Percentiles rank a stretch among this genome's conserved stretches.
Evolutionary conservation across 2,797 vertebrate genomes (phyloP).

Genomic region (Poecilia gillii): DNA sequence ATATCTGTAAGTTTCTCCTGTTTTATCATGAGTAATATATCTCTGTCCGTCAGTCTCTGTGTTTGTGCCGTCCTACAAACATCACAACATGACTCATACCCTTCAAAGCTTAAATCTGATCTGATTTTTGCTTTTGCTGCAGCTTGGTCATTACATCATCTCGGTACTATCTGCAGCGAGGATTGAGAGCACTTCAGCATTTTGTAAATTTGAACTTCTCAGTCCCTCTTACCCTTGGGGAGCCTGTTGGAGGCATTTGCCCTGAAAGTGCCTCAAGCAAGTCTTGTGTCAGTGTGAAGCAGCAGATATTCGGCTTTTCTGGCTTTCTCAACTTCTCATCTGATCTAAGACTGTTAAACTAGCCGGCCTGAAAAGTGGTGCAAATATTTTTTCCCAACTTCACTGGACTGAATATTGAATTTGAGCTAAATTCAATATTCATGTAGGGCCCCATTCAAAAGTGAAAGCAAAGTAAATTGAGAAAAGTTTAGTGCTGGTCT

Average conservation of each 20-base stretch:
- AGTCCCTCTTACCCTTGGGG: background rate
- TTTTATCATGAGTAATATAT: background rate
- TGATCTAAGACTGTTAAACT: background rate
- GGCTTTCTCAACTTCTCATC: background rate
- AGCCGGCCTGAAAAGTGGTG: background rate
- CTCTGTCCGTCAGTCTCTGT: background rate
- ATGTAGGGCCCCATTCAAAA: background rate
- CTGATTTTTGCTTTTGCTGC: conserved; percentile 5
- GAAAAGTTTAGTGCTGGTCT: conserved; percentile 4
- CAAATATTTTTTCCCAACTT: background rate
- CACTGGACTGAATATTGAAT: background rate
- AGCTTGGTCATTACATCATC: background rate
- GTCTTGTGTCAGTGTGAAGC: conserved; percentile 1
- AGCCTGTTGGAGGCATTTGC: conserved; percentile 1
- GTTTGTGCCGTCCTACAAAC: background rate
- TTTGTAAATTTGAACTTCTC: background rate
- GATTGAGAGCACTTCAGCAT: conserved; percentile 3
- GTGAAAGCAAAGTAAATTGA: background rate
- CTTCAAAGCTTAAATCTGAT: background rate
- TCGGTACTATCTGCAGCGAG: background rate
- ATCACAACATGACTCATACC: background rate
- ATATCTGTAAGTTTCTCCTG: background rate
- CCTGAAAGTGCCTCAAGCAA: conserved; percentile 13
- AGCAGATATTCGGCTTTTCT: background rate
- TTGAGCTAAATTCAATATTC: background rate